Conservation (phyloP, 2,888 invertebrate species). For the Coremacera marginata region DNA sequence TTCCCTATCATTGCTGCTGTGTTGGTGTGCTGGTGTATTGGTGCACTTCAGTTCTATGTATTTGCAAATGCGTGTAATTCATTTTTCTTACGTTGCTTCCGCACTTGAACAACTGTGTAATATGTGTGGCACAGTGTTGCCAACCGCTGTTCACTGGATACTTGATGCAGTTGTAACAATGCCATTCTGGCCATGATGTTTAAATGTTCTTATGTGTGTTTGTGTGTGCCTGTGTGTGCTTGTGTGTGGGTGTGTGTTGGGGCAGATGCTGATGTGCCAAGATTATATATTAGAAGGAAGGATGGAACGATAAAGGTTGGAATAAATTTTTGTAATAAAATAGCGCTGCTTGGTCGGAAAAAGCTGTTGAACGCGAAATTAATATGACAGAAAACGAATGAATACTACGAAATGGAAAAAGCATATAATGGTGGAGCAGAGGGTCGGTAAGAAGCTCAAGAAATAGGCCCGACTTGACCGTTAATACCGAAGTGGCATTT, state of each 20-base stretch:
- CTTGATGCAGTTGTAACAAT: not conserved
- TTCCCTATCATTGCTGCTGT: not conserved
- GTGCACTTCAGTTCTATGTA: not conserved
- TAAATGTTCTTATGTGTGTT: too few species aligned
- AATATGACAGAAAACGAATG: not conserved
- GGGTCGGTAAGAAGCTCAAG: too few species aligned
- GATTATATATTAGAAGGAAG: too few species aligned
- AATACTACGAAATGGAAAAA: too few species aligned
- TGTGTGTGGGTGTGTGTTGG: too few species aligned
- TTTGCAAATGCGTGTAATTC: not conserved
- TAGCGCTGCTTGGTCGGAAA: not conserved
- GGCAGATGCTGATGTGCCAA: too few species aligned
- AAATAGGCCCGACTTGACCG: too few species aligned
- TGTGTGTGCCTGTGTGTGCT: too few species aligned
- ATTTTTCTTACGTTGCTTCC: conserved; percentile 12
- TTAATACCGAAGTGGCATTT: too few species aligned
- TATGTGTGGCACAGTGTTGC: not conserved
- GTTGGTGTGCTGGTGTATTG: not conserved
- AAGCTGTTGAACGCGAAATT: not conserved
- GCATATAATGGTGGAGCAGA: too few species aligned
- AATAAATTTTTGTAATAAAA: not conserved
- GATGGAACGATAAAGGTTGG: too few species aligned
- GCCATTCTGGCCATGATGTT: too few species aligned
- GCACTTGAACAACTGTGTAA: not conserved
- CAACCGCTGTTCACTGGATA: not conserved